Evolutionary conservation across 2,113 vertebrate genomes (phyloP).

Genomic region (Oostethus manadensis): DNA sequence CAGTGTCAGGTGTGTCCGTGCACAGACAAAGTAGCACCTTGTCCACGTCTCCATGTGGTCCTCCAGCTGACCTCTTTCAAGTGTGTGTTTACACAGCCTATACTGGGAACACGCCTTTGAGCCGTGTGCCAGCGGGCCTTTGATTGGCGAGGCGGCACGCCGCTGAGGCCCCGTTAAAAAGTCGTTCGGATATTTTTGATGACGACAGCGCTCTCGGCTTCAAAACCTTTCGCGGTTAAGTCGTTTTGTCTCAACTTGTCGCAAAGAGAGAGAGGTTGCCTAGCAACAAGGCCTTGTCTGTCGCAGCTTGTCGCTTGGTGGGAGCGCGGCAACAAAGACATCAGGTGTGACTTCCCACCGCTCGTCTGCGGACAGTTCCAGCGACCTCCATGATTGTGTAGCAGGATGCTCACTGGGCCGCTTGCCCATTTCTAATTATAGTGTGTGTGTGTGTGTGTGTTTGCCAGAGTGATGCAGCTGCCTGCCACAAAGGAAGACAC

Average conservation of each 20-base stretch:
- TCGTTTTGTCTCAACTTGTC: conserved; percentile 28
- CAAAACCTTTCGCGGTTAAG: neutral
- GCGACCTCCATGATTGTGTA: conserved; percentile 36
- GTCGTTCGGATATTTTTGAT: neutral
- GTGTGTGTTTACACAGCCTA: conserved; percentile 52
- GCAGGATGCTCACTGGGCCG: conserved; percentile 35
- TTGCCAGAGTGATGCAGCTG: conserved; percentile 29
- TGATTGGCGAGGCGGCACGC: too few species aligned
- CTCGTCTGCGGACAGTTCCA: conserved; percentile 54
- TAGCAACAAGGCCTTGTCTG: conserved; percentile 67
- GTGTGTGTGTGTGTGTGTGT: conserved; percentile 9
- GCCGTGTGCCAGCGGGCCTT: conserved; percentile 30
- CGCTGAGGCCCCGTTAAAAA: neutral
- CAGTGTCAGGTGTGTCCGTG: conserved; percentile 8
- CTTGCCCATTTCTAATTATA: conserved; percentile 43
- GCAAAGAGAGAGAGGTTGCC: conserved; percentile 58
- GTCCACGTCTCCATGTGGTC: conserved; percentile 39
- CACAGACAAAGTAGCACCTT: conserved; percentile 48
- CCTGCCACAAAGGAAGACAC: conserved; percentile 52
- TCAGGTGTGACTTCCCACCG: conserved; percentile 69
- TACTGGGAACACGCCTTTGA: conserved; percentile 38
- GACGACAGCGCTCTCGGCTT: neutral
- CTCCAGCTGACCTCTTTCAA: conserved; percentile 42
- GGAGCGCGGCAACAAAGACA: conserved; percentile 69
- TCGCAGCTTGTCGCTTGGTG: conserved; percentile 52